Base-by-base conservation (phyloP, 2,113 vertebrate species). In the Nematolebias whitei region DNA sequence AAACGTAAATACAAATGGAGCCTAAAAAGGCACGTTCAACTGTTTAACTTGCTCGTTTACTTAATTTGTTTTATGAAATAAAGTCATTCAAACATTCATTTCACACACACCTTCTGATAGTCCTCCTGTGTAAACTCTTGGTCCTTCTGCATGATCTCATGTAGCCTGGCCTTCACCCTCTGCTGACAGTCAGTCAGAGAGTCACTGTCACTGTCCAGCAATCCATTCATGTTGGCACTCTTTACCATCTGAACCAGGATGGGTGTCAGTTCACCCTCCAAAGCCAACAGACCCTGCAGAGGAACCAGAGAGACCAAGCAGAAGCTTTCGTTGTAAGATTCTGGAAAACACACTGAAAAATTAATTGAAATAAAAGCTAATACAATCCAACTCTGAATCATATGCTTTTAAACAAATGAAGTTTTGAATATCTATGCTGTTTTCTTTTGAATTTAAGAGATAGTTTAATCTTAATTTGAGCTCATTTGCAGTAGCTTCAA, bases 181-280 rank as follows among this genome's bases (percentile, higher is more conserved):
- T 96, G 96, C 59, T 99, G 98, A 68, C 97, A 98, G 90, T 95
- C 96, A 39, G 96, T 98, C 53, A 99, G 88, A 3, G 97, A 98
- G 85, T 99, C 97, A 0, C 97, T 95, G 82, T 99, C 96, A 0
- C 96, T 97, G 91, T 99, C 98, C 82, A 99, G 92, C 14, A 99
- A 93, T 13, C 98, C 98, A 0, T 99, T 99, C 97, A 99, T 99
- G 87, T 99, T 99, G 86, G 96, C 97, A 50, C 98, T 99, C 91
- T 99, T 99, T 67, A 99, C 98, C 98, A 99, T 99, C 86, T 99
- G 96, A 48, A 99, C 98, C 79, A 99, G 88, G 85, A 99, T 99
- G 1, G 97, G 98, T 0, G 97, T 99, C 70, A 99, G 85, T 84
- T 99, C 98, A 18, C 96, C 98, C 80, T 99, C 98, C 49, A 99